Conservation (phyloP, 1,140 invertebrate genomes). For the Drosophila kepulauana region DNA sequence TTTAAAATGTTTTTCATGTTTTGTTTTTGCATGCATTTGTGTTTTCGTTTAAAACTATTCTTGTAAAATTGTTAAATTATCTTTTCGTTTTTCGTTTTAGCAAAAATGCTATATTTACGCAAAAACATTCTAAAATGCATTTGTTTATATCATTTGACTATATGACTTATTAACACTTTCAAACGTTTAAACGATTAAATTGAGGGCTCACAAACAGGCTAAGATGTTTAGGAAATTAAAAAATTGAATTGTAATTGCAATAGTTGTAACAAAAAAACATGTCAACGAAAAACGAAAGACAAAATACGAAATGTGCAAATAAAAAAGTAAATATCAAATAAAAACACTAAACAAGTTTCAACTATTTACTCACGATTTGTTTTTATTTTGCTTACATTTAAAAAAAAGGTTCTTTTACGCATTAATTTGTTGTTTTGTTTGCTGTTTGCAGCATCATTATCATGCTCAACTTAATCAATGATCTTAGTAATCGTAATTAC, state of each 20-base stretch:
- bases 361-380: constrained; percentile 68
- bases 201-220: constrained; percentile 31
- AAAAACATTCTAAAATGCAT: constrained; percentile 72
- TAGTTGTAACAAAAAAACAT: no score
- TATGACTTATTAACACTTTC: constrained; percentile 52
- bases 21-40: constrained; percentile 51
- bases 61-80: constrained; percentile 71
- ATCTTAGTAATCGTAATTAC: constrained; percentile 75
- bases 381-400: constrained; percentile 64
- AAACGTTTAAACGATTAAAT: constrained; percentile 35
- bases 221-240: constrained; percentile 11
- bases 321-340: constrained; percentile 13
- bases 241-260: not conserved
- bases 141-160: constrained; percentile 61
- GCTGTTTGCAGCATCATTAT: constrained; percentile 52
- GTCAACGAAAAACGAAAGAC: constrained; percentile 16
- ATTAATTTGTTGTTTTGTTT: constrained; percentile 65
- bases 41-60: constrained; percentile 59
- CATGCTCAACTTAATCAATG: constrained; percentile 72
- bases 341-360: constrained; percentile 55
- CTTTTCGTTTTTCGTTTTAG: constrained; percentile 57
- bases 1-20: constrained; percentile 60
- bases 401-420: constrained; percentile 61
- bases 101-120: constrained; percentile 73
- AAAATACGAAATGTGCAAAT: constrained; percentile 9